Evolutionary conservation across 2,113 vertebrate genomes (phyloP).

Genomic region (Phasianus colchicus): DNA sequence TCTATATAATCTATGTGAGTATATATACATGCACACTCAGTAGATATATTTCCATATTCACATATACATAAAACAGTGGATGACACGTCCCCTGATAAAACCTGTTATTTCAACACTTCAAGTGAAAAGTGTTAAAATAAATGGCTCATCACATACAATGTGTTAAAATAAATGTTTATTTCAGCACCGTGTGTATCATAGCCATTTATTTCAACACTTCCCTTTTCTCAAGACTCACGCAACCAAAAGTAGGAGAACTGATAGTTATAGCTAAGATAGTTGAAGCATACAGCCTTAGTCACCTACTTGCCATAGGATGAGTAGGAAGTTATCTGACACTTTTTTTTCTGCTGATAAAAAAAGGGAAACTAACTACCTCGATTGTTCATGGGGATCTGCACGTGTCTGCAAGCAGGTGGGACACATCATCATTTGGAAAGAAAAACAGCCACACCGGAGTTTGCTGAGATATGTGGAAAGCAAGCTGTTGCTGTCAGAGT

Average conservation of each 20-base stretch:
- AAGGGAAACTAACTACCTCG: constrained; percentile 45
- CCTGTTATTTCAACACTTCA: constrained; percentile 83
- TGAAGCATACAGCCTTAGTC: constrained; percentile 34
- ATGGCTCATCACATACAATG: constrained; percentile 82
- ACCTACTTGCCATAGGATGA: constrained; percentile 14
- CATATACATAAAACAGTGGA: constrained; percentile 80
- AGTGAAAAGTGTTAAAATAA: constrained; percentile 83
- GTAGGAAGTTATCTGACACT: not conserved
- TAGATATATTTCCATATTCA: constrained; percentile 80
- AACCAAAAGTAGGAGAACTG: constrained; percentile 60
- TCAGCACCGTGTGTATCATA: constrained; percentile 77
- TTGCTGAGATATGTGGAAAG: not conserved
- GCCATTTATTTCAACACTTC: constrained; percentile 81
- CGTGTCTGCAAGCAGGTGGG: constrained; percentile 5
- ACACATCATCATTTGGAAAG: constrained; percentile 7
- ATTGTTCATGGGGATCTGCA: not conserved
- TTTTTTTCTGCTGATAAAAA: constrained; percentile 27
- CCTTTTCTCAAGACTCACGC: constrained; percentile 64
- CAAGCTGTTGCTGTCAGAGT: not conserved
- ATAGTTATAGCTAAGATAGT: constrained; percentile 49
- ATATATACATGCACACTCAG: constrained; percentile 20
- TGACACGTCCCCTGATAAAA: constrained; percentile 80
- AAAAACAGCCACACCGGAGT: not conserved
- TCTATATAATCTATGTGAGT: constrained; percentile 13
- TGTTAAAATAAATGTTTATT: constrained; percentile 85